A percentile compares a stretch with the other conserved stretches of the same genome.
These are phyloP conservation scores for Keiferia lycopersicella DNA, from an alignment of 2,888 invertebrate species.

Conservation along the genomic window DNA sequence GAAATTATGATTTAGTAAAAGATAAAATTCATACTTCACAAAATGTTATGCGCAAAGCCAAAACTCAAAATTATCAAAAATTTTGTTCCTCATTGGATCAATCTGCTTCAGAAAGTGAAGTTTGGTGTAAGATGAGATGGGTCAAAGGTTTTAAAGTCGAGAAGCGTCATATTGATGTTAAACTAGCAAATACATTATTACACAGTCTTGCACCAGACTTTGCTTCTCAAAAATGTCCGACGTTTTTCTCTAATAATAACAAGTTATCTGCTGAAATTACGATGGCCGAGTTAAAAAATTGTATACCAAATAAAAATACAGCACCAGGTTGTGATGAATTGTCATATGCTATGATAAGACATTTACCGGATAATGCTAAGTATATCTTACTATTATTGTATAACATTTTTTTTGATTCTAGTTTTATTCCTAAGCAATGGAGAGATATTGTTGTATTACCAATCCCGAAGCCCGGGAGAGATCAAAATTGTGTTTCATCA, in stretches of 20 bases:
- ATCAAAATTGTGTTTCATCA: conserved; percentile 7
- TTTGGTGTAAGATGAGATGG: conserved; percentile 36
- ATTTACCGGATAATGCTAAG: conserved; percentile 21
- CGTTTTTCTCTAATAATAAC: conserved; percentile 17
- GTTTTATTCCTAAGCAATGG: conserved; percentile 32
- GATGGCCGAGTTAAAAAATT: conserved; percentile 19
- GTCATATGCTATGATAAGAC: too few species aligned
- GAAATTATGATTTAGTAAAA: conserved; percentile 30
- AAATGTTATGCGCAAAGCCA: conserved; percentile 27
- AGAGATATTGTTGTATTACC: conserved; percentile 32
- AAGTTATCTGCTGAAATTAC: conserved; percentile 14
- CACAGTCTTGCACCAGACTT: conserved; percentile 25
- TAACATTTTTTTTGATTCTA: conserved; percentile 22
- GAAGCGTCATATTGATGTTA: conserved; percentile 5
- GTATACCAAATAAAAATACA: neutral
- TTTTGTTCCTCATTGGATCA: conserved; percentile 30
- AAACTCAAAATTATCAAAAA: conserved; percentile 21
- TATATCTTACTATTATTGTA: conserved; percentile 23
- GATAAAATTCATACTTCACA: conserved; percentile 28
- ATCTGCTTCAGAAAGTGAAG: conserved; percentile 21
- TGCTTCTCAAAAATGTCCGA: conserved; percentile 14
- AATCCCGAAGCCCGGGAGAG: conserved; percentile 33
- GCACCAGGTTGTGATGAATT: too few species aligned
- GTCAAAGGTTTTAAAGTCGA: conserved; percentile 31
- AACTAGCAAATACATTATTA: conserved; percentile 10